A percentile compares a stretch with the other conserved stretches of the same genome.
Conservation (phyloP, 2,797 vertebrate genomes). For the Geotrypetes seraphini region DNA sequence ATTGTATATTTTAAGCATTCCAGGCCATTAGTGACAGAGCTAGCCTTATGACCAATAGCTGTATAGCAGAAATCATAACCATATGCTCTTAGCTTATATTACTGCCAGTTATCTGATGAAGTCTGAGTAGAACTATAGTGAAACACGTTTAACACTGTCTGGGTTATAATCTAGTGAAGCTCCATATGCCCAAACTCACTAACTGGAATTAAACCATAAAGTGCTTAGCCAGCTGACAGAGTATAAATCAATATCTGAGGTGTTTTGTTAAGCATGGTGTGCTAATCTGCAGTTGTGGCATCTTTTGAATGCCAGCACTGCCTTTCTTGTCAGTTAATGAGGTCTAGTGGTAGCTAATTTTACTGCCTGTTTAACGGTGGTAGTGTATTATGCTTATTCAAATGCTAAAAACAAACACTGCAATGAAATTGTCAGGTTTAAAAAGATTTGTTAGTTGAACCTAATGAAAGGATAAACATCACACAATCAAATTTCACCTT, state of each 20-base stretch:
- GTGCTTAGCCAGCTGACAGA: constrained; percentile 3
- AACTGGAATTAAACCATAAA: constrained; percentile 6
- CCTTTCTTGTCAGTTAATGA: too few species aligned
- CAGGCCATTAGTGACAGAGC: constrained; percentile 19
- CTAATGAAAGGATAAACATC: constrained; percentile 43
- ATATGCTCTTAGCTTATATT: constrained; percentile 28
- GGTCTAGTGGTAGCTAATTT: too few species aligned
- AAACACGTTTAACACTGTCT: constrained; percentile 22
- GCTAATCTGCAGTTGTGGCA: neutral
- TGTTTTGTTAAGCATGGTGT: neutral
- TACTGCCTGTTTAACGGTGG: too few species aligned
- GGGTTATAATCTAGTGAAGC: neutral
- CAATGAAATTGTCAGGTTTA: constrained; percentile 34
- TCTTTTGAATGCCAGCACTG: too few species aligned
- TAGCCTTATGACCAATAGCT: constrained; percentile 37
- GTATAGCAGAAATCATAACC: constrained; percentile 35
- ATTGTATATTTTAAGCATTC: constrained; percentile 18
- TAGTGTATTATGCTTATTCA: too few species aligned
- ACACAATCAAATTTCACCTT: constrained; percentile 29
- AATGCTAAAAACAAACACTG: constrained; percentile 9
- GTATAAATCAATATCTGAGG: neutral
- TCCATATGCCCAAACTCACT: neutral
- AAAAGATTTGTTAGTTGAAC: constrained; percentile 44
- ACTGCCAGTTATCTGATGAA: constrained; percentile 24
- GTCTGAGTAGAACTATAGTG: constrained; percentile 22